Evolutionary conservation across 2,888 invertebrate species (phyloP).

Genomic region (Xestia rhomboidea): DNA sequence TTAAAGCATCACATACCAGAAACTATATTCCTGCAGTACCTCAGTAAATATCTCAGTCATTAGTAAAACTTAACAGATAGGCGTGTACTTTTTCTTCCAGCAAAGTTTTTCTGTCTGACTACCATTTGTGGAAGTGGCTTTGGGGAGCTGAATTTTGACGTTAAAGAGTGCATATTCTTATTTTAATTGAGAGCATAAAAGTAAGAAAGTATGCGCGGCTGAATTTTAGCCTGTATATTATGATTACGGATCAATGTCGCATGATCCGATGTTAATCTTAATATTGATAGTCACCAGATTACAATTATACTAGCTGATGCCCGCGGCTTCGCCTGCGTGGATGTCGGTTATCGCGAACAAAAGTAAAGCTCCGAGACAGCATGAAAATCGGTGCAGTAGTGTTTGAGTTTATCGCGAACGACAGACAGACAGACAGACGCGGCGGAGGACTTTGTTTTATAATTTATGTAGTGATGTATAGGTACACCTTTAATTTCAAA

Average conservation of each 20-base stretch:
- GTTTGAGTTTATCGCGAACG: no score
- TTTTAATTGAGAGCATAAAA: background rate
- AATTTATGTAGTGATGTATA: no score
- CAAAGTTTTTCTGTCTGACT: background rate
- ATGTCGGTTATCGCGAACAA: no score
- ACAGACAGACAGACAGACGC: no score
- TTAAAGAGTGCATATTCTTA: background rate
- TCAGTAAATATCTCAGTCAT: background rate
- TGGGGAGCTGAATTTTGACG: background rate
- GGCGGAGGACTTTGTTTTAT: no score
- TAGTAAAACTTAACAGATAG: background rate
- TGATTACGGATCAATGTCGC: background rate
- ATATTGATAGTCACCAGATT: background rate
- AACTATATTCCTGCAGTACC: constrained; percentile 5
- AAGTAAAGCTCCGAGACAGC: no score
- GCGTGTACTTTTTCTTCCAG: background rate
- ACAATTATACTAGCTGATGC: no score
- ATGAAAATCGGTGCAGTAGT: no score
- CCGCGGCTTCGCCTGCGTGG: no score
- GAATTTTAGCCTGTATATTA: background rate
- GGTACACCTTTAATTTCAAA: background rate
- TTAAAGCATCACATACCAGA: background rate
- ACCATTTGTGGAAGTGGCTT: background rate
- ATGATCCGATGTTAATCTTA: background rate
- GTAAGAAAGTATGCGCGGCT: background rate